These are phyloP conservation scores for Centropyge bicolor DNA, from an alignment of 2,797 vertebrate genomes.

Conservation along the genomic window DNA sequence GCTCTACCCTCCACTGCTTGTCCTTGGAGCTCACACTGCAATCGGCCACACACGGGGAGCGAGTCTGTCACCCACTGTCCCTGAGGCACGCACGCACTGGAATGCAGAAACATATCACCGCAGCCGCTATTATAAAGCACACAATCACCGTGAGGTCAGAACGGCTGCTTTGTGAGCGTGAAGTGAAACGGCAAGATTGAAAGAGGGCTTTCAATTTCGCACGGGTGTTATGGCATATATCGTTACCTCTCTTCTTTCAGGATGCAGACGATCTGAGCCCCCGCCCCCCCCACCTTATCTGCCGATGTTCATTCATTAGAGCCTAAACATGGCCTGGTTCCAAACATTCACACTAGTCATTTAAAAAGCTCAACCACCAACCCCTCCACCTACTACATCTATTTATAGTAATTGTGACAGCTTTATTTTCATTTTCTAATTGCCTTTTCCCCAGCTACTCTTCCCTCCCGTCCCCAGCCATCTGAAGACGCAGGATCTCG, in stretches of 20 bases:
- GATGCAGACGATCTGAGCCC: constrained; percentile 23
- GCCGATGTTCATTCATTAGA: constrained; percentile 20
- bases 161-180: constrained; percentile 44
- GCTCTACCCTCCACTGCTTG: constrained; percentile 77
- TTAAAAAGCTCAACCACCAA: constrained; percentile 10
- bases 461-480: background rate
- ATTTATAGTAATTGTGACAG: background rate
- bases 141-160: constrained; percentile 62
- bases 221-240: constrained; percentile 20
- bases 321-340: background rate
- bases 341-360: background rate
- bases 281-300: constrained; percentile 7
- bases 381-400: background rate
- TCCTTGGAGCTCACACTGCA: constrained; percentile 77
- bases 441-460: background rate
- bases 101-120: constrained; percentile 64
- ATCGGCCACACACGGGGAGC: constrained; percentile 56
- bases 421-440: background rate
- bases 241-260: constrained; percentile 28
- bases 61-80: constrained; percentile 71
- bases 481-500: background rate
- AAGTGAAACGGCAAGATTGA: constrained; percentile 57
- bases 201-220: constrained; percentile 42
- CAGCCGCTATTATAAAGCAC: constrained; percentile 49
- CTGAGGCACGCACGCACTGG: constrained; percentile 54